Conservation (phyloP, 2,797 vertebrate species). For the Sebastes trivittatus region DNA sequence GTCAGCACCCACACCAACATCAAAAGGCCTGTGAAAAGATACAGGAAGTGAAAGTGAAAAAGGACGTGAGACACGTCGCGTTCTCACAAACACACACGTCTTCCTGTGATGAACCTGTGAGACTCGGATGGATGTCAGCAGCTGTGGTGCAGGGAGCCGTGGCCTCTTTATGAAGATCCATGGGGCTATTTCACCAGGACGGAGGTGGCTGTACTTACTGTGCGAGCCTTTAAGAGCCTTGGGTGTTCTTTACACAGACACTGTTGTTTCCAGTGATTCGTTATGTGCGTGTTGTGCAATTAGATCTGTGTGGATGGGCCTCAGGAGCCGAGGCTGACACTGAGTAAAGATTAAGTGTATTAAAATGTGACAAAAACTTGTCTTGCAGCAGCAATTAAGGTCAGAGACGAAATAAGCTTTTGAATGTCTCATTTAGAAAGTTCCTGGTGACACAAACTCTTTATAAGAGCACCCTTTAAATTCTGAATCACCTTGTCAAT, state of each 20-base stretch:
- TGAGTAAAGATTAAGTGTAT: conserved; percentile 57
- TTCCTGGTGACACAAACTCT: conserved; percentile 23
- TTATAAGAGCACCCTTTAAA: not conserved
- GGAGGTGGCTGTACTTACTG: conserved; percentile 36
- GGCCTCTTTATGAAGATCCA: conserved; percentile 64
- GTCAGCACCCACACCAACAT: not conserved
- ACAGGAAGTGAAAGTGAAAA: not conserved
- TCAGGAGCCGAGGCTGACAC: conserved; percentile 50
- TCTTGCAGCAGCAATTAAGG: conserved; percentile 66
- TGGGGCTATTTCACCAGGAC: conserved; percentile 45
- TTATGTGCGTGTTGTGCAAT: conserved; percentile 58
- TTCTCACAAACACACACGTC: conserved; percentile 4
- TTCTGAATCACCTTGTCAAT: not conserved
- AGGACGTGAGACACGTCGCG: not conserved
- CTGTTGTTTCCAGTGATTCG: conserved; percentile 41
- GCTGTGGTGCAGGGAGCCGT: conserved; percentile 25
- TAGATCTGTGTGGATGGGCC: conserved; percentile 43
- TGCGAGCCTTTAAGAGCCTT: conserved; percentile 16
- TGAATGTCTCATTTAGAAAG: conserved; percentile 48
- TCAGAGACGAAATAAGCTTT: conserved; percentile 36
- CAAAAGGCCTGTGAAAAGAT: not conserved
- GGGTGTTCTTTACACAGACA: conserved; percentile 34
- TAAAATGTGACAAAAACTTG: conserved; percentile 64
- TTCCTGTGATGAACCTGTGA: not conserved
- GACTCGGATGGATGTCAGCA: conserved; percentile 54